Evolutionary conservation across 2,888 invertebrate species (phyloP).

Genomic region (Dynastes hyllus): DNA sequence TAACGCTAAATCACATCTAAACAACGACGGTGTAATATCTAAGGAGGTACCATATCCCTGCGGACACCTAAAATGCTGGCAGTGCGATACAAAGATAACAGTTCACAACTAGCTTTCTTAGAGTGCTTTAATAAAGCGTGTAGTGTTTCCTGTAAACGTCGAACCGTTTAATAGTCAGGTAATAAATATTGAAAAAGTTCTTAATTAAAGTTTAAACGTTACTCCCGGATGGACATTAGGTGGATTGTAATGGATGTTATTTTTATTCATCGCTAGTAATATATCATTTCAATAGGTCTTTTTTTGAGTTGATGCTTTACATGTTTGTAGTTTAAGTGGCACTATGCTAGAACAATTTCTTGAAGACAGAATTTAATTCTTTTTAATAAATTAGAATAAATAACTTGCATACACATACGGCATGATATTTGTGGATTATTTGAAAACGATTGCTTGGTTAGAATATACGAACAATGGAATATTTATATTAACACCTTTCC

Average conservation of each 20-base stretch:
- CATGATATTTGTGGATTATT: too few species aligned
- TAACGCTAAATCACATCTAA: conserved; percentile 52
- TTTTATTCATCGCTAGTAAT: conserved; percentile 35
- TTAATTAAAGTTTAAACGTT: conserved; percentile 46
- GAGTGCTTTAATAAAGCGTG: conserved; percentile 19
- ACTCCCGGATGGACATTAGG: conserved; percentile 37
- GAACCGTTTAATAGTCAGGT: conserved; percentile 33
- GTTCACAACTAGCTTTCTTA: conserved; percentile 20
- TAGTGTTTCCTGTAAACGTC: conserved; percentile 20
- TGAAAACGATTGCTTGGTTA: too few species aligned
- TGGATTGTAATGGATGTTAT: conserved; percentile 28
- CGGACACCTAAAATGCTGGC: conserved; percentile 40
- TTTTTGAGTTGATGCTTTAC: conserved; percentile 3
- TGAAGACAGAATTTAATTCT: too few species aligned
- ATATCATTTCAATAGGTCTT: conserved; percentile 6
- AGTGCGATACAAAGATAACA: conserved; percentile 43
- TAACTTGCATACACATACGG: too few species aligned
- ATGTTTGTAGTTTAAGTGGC: not conserved
- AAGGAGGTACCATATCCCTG: conserved; percentile 50
- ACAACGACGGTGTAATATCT: conserved; percentile 40
- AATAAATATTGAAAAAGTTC: conserved; percentile 45
- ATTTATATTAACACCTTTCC: too few species aligned
- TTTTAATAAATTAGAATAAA: too few species aligned
- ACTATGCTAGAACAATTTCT: not conserved
- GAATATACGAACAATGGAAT: too few species aligned